Base-by-base conservation (phyloP, 2,888 invertebrate genomes). In the Drosophila diplacantha region DNA sequence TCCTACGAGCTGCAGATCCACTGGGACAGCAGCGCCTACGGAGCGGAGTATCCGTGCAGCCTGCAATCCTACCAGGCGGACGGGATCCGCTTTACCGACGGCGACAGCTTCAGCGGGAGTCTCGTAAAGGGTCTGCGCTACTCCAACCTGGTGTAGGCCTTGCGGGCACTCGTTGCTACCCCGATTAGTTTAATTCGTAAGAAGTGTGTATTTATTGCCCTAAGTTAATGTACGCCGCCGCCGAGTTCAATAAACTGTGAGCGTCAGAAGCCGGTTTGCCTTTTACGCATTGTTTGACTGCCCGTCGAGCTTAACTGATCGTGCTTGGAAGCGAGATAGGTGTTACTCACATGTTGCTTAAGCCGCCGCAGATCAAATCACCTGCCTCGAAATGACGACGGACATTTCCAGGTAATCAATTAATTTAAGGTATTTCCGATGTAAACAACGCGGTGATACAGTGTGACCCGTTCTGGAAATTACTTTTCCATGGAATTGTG, bases 11-110 rank as follows among this genome's bases (percentile, higher is more conserved):
- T 89, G 6, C 86, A 85, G 65, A 51, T 88, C 3, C 72, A 75
- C 43, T 88, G 89, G 89, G 78, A 82, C 32, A 54, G 73, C 14
- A 74, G 77, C 34, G 78, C 86, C 11, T 86, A 76, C 59, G 87
- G 87, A 2, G 86, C 87, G 0, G 89, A 88, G 59, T 89, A 88
- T 72, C 88, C 89, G 2, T 86, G 87, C 35, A 86, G 86, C 58
- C 71, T 88, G 29, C 86, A 84, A 41, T 87, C 87, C 16, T 78
- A 85, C 32, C 56, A 74, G 18, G 84, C 77, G 5, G 85, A 85
- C 47, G 86, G 86, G 7, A 83, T 88, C 38, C 75, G 79, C 20
- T 88, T 87, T 51, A 80, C 73, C 11, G 88, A 88, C 49, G 71
- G 73, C 32, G 78, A 79, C 62, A 75, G 72, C 32, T 78, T 85